phyloP scores from a whole-genome alignment of 92 coral and sea anemone species.

The Heteractis magnifica region DNA sequence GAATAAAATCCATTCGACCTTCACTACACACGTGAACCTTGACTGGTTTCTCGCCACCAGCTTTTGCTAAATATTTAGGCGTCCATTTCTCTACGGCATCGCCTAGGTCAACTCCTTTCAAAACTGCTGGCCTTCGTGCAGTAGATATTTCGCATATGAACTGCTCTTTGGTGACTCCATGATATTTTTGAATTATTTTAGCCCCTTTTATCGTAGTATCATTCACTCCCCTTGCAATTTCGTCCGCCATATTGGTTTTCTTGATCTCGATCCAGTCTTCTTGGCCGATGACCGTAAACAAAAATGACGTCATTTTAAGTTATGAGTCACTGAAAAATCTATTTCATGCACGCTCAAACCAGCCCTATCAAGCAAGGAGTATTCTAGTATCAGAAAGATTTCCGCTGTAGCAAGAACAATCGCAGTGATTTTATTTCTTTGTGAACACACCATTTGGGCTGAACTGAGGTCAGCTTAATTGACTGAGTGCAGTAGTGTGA shows the following conservation, averaged over 20 bases:
- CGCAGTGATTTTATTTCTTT: neutral
- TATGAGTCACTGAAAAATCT: neutral
- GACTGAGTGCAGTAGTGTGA: no score
- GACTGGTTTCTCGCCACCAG: constrained; percentile 55
- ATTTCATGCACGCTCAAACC: constrained; percentile 11
- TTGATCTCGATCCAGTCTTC: constrained; percentile 11
- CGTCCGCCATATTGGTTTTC: constrained; percentile 47
- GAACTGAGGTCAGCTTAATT: neutral
- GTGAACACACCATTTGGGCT: neutral
- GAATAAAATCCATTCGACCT: constrained; percentile 73
- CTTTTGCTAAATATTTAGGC: constrained; percentile 63
- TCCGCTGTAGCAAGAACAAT: neutral
- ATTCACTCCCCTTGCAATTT: neutral
- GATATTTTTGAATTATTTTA: constrained; percentile 40
- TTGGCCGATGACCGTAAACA: neutral
- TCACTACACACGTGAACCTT: constrained; percentile 74
- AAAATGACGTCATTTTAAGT: constrained; percentile 34
- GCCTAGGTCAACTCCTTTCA: constrained; percentile 68
- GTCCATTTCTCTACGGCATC: constrained; percentile 65
- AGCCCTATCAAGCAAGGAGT: neutral
- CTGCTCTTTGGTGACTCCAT: constrained; percentile 44
- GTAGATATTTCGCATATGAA: constrained; percentile 43
- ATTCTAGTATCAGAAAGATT: neutral
- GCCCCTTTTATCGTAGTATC: neutral
- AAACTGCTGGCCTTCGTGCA: constrained; percentile 61